phyloP scores from a whole-genome alignment of 1,140 invertebrate genomes.

The Nasonia giraulti region DNA sequence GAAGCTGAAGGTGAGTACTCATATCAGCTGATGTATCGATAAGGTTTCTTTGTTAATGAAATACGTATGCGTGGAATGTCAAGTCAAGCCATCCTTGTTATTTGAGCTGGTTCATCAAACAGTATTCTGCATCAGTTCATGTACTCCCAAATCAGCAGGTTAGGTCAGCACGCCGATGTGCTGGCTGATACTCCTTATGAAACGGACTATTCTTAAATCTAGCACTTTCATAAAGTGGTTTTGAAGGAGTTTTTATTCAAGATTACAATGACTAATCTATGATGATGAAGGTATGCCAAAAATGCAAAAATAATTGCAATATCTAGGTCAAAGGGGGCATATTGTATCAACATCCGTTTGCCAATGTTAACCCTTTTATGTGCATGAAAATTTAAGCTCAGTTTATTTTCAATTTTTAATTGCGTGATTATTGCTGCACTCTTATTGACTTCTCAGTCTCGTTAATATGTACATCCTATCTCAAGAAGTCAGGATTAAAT shows the following conservation, averaged over 20 bases:
- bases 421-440: too few relatives aligned
- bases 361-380: too few relatives aligned
- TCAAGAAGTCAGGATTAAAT: too few relatives aligned
- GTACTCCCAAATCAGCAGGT: background rate
- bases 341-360: too few relatives aligned
- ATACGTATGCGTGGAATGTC: background rate
- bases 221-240: background rate
- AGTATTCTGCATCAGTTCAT: too few relatives aligned
- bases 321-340: background rate
- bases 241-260: background rate
- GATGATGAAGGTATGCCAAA: background rate
- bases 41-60: background rate
- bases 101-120: background rate
- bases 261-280: background rate
- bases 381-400: too few relatives aligned
- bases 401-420: background rate
- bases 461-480: too few relatives aligned
- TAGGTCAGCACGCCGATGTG: background rate
- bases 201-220: background rate
- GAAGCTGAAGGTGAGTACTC: constrained; percentile 24
- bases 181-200: background rate
- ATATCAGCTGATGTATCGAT: background rate
- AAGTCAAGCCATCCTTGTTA: background rate
- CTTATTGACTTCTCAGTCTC: too few relatives aligned
- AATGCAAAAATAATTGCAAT: background rate